Evolutionary conservation across 2,797 vertebrate species (phyloP), one percentile per base, ranked within the genome.

Genomic region (Rhinogobio ventralis): DNA sequence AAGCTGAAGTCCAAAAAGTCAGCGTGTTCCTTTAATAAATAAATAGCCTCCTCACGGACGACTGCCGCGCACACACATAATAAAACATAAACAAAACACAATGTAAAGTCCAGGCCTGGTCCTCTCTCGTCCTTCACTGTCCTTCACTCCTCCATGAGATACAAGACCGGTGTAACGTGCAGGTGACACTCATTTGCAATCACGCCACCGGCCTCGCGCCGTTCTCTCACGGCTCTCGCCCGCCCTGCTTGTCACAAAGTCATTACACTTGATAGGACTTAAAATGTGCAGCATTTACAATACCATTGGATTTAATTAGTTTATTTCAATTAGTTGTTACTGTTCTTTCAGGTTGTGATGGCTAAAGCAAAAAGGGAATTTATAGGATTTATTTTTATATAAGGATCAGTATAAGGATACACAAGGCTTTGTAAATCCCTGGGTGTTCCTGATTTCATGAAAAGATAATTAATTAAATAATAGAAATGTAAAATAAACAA

Each of bases 341-440:
- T 28, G 55, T 30, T 57, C 17, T 33, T 57, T 81, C 36, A 33
- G 25, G 4, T 33, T 73, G 68, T 46, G 53, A 19, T 82, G 49
- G 68, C 36, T 71, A 71, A 81, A 81, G 55, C 5, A 2, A 46
- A 71, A 57, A 57, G 15, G 17, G 33, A 69, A 39, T 68, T 80
- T 10, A 68, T 19, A 46, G 33, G 23, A 39, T 80, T 28, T 1
- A 20, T n/a, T n/a, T n/a, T n/a, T n/a, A n/a, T n/a, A n/a, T n/a
- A n/a, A n/a, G 20, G 13, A 71, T 23, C 14, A n/a, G 11, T 45
- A 42, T 14, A 42, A 42, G 46, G 15, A 49, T 49, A 49, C 15
- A 5, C 15, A 49, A 57, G 2, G 46, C 45, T 73, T 51, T 73
- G 46, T 1, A 5, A 20, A 49, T 1, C 25, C 9, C 45, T 20